phyloP scores from a whole-genome alignment of 2,113 vertebrate species.

The Stigmatopora argus region DNA sequence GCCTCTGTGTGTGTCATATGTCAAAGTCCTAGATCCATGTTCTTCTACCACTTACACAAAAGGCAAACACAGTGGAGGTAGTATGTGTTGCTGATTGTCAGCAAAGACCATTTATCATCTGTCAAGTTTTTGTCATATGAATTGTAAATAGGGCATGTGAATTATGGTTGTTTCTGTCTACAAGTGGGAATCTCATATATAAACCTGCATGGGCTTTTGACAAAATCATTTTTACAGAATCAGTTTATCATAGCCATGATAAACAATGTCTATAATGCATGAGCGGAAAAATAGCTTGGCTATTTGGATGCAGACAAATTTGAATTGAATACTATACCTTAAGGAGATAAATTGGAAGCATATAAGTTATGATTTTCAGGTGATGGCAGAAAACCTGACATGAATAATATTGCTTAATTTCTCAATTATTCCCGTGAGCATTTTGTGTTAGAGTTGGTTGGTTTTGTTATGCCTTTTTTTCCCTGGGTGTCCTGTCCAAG shows the following conservation, averaged over 20 bases:
- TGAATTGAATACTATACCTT: constrained; percentile 25
- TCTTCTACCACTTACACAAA: constrained; percentile 87
- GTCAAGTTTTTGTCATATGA: constrained; percentile 85
- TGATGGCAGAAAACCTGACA: constrained; percentile 26
- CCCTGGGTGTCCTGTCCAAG: too few relatives aligned
- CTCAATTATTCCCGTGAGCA: constrained; percentile 28
- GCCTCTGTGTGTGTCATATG: constrained; percentile 72
- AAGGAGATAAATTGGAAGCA: constrained; percentile 31
- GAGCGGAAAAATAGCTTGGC: constrained; percentile 41
- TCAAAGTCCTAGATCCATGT: constrained; percentile 86
- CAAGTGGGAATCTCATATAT: constrained; percentile 82
- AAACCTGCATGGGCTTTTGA: constrained; percentile 75
- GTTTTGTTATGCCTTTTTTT: too few relatives aligned
- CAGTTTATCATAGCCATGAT: constrained; percentile 65
- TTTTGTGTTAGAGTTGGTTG: too few relatives aligned
- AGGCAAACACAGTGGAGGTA: constrained; percentile 82
- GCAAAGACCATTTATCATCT: constrained; percentile 91
- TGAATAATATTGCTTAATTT: constrained; percentile 31
- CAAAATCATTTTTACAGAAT: constrained; percentile 69
- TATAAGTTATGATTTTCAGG: constrained; percentile 36
- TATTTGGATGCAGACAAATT: constrained; percentile 29
- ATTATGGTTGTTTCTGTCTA: constrained; percentile 86
- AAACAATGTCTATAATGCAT: constrained; percentile 63
- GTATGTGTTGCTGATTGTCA: constrained; percentile 88
- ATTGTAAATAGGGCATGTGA: constrained; percentile 88